phyloP scores from a whole-genome alignment of 2,113 vertebrate genomes.

The Alethe diademata region DNA sequence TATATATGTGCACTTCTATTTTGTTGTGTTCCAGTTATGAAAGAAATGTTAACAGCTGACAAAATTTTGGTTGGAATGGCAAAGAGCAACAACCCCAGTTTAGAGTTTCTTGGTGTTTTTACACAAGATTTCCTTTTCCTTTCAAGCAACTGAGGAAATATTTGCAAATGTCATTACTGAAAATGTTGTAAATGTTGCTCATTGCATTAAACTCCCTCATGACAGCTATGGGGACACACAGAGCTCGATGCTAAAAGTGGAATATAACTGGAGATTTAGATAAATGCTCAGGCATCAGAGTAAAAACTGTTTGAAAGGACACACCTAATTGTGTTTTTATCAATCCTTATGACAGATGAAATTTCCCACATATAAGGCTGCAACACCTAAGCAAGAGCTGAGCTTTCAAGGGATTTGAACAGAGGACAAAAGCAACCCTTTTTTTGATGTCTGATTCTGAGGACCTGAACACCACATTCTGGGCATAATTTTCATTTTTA shows the following conservation, averaged over 20 bases:
- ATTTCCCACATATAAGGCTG: neutral
- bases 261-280: neutral
- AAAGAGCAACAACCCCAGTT: neutral
- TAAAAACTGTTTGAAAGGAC: neutral
- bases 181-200: neutral
- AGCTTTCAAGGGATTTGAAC: neutral
- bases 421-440: neutral
- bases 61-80: neutral
- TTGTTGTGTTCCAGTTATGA: neutral
- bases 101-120: neutral
- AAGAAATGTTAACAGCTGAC: neutral
- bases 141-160: slow-evolving; percentile 23
- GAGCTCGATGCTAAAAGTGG: neutral
- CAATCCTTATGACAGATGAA: neutral
- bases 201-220: neutral
- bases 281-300: neutral
- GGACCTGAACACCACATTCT: neutral
- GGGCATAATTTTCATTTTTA: neutral
- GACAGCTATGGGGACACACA: neutral
- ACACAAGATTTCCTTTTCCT: slow-evolving; percentile 32
- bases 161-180: slow-evolving; percentile 25
- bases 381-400: neutral
- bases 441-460: neutral
- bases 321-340: rapidly evolving
- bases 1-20: rapidly evolving